Conservation (phyloP, 2,113 vertebrate genomes). For the Rhineura floridana region DNA sequence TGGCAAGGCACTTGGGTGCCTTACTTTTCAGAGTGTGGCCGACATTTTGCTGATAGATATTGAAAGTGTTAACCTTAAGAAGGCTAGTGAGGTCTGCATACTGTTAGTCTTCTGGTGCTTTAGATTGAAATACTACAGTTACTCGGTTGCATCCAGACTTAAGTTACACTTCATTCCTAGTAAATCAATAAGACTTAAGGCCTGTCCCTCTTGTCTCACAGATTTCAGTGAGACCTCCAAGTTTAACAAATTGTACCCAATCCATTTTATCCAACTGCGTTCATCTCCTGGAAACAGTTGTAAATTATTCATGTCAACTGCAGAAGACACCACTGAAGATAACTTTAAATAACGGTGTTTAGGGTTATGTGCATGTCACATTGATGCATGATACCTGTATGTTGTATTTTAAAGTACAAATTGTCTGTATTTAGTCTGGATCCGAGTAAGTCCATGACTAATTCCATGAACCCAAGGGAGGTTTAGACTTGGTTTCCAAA, state of each 20-base stretch:
- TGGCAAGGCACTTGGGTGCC: not conserved
- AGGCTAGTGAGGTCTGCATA: not conserved
- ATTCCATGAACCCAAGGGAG: not conserved
- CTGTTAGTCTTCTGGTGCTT: not conserved
- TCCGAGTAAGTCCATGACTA: not conserved
- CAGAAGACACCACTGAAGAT: not conserved
- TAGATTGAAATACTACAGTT: not conserved
- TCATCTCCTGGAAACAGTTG: not conserved
- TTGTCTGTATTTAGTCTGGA: not conserved
- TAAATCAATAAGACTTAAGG: not conserved
- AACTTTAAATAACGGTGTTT: not conserved
- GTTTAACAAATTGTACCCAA: not conserved
- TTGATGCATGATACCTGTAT: not conserved
- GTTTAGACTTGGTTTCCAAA: not conserved
- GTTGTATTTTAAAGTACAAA: not conserved
- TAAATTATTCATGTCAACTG: not conserved
- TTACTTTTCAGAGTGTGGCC: not conserved
- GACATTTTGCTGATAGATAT: not conserved
- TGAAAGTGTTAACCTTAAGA: not conserved
- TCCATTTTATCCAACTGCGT: not conserved
- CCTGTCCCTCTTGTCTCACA: not conserved
- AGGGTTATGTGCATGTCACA: not conserved
- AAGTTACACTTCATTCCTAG: not conserved
- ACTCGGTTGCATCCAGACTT: not conserved
- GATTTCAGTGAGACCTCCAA: not conserved